Base-by-base conservation (phyloP, 2,888 invertebrate species). In the Bimastos eiseni region DNA sequence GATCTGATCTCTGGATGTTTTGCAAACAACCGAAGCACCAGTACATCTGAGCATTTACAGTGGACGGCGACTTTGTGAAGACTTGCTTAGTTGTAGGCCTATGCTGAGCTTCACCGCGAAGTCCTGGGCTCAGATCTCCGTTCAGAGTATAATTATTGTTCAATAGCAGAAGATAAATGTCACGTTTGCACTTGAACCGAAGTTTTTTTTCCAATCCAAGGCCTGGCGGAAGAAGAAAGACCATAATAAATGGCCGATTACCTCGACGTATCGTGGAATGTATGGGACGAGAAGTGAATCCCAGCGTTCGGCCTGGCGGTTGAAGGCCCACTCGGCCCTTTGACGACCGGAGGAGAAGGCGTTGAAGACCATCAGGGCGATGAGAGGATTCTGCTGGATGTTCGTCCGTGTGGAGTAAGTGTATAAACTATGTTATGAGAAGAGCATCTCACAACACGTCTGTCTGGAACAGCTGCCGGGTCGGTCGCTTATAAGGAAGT, bases 401-500 rank as follows among this genome's bases (percentile, higher is more conserved):
- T 70, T 70, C 70, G 70, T 70, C 70, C 5, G 17, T 13, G 70
- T 70, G 70, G 70, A 70, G 70, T 70, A 70, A 70, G n/a, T n/a
- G n/a, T 70, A 70, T 70, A 70, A 70, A 70, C 70, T 30, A 70
- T 70, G 70, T 70, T 70, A 70, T 70, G 70, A 70, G 70, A 70
- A 70, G 70, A 30, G 70, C 70, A 55, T n/a, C 17, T 70, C 70
- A 70, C 70, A 70, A 70, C 70, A 70, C 8, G 70, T n/a, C 70
- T 70, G 70, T 70, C 70, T 70, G 8, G 70, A 70, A 70, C 70
- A 70, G 70, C 70, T 70, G 70, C 13, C 70, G 11, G 70, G 70
- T 70, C 70, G 70, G 70, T n/a, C 70, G 70, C 70, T 70, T 70
- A n/a, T 70, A 70, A n/a, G 70, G 70, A 70, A 70, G 70, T 70